Evolutionary conservation across 92 coral and sea anemone species (phyloP).

Genomic region (Bergia sp.): DNA sequence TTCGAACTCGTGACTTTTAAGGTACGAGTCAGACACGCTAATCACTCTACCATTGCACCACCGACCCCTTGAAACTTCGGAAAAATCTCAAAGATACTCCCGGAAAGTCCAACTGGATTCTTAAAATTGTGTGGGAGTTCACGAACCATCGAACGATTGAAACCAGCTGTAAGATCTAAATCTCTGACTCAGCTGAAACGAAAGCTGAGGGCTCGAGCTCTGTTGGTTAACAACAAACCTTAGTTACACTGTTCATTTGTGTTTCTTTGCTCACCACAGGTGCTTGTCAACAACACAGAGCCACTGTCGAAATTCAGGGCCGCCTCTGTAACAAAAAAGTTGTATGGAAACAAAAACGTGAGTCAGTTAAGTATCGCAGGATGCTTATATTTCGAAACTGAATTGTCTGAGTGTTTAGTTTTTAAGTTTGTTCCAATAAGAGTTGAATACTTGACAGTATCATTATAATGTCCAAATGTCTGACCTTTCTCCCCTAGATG

Average conservation of each 20-base stretch:
- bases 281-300: constrained; percentile 69
- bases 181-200: not conserved
- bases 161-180: too few species aligned
- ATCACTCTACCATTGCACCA: too few species aligned
- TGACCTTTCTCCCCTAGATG: constrained; percentile 49
- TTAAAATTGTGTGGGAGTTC: too few species aligned
- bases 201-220: not conserved
- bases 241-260: not conserved
- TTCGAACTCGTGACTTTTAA: too few species aligned
- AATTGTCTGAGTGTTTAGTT: not conserved
- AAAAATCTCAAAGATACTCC: too few species aligned
- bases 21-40: too few species aligned
- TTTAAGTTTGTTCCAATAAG: too few species aligned
- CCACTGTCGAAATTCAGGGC: constrained; percentile 77
- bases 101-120: too few species aligned
- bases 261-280: constrained; percentile 44
- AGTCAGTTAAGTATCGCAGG: constrained; percentile 30
- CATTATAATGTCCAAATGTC: not conserved
- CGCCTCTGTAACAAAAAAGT: constrained; percentile 83
- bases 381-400: not conserved
- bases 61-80: too few species aligned
- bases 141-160: too few species aligned
- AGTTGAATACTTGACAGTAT: too few species aligned
- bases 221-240: not conserved
- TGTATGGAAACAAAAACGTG: constrained; percentile 68